These are phyloP conservation scores for Phoenicopterus ruber DNA, from an alignment of 2,113 vertebrate species.

Conservation along the genomic window DNA sequence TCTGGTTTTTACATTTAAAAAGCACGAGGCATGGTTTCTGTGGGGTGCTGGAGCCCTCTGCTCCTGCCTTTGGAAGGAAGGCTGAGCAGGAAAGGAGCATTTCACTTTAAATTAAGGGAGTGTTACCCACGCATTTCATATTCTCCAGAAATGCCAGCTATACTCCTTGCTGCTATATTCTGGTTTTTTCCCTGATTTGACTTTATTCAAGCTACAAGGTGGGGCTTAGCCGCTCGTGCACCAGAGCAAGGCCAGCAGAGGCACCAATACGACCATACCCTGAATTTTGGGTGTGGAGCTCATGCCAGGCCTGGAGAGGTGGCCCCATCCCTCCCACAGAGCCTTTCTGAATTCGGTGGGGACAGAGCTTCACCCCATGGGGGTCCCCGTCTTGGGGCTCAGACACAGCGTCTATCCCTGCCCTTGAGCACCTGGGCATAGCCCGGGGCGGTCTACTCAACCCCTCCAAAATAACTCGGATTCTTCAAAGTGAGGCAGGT, in stretches of 20 bases:
- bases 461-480: neutral
- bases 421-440: neutral
- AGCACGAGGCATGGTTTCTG: neutral
- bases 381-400: neutral
- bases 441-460: neutral
- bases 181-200: neutral
- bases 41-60: neutral
- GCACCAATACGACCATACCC: rapidly evolving
- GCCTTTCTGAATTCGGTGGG: neutral
- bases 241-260: neutral
- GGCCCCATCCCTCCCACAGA: neutral
- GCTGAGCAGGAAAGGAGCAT: neutral
- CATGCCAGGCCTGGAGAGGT: neutral
- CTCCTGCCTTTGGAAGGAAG: neutral
- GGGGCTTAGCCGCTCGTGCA: neutral
- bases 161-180: neutral
- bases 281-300: neutral
- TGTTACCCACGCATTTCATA: neutral
- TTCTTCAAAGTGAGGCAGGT: neutral
- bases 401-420: neutral
- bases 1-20: neutral
- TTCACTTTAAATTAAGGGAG: neutral
- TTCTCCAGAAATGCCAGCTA: neutral
- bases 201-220: neutral
- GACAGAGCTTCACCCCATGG: neutral